phyloP scores from a whole-genome alignment of 2,797 vertebrate species.

The Gobio occitaniae region DNA sequence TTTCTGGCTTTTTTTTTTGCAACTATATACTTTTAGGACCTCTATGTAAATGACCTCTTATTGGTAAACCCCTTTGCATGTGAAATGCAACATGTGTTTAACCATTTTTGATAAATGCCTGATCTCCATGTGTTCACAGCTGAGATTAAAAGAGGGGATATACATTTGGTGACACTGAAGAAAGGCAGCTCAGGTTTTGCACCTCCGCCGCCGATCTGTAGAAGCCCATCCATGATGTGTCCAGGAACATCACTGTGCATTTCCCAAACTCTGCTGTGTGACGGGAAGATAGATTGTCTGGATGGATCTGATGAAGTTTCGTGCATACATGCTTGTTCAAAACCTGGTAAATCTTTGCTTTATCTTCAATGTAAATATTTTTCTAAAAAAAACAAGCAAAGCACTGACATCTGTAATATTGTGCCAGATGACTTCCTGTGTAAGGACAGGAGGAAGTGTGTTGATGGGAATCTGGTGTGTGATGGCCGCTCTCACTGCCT shows the following conservation, averaged over 20 bases:
- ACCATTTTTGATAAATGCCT: neutral
- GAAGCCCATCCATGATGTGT: conserved; percentile 66
- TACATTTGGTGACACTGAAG: neutral
- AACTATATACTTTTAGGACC: neutral
- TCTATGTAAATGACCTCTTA: neutral
- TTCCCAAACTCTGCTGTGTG: conserved; percentile 75
- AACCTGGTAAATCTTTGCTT: conserved; percentile 66
- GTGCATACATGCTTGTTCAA: conserved; percentile 66
- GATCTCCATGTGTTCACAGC: neutral
- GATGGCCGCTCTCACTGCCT: conserved; percentile 74
- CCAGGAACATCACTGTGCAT: conserved; percentile 69
- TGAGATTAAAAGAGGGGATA: neutral
- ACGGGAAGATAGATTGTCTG: conserved; percentile 81
- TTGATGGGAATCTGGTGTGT: conserved; percentile 70
- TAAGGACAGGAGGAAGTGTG: conserved; percentile 70
- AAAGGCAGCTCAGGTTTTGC: neutral
- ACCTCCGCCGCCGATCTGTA: neutral
- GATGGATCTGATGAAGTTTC: conserved; percentile 85
- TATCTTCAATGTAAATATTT: conserved; percentile 47
- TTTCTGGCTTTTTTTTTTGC: neutral
- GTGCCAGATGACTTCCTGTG: conserved; percentile 71
- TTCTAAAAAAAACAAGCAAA: neutral
- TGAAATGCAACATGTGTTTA: neutral
- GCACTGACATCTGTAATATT: neutral
- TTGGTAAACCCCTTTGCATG: neutral